These are phyloP conservation scores for Saturnia pavonia DNA, from an alignment of 2,888 invertebrate genomes.

Conservation along the genomic window DNA sequence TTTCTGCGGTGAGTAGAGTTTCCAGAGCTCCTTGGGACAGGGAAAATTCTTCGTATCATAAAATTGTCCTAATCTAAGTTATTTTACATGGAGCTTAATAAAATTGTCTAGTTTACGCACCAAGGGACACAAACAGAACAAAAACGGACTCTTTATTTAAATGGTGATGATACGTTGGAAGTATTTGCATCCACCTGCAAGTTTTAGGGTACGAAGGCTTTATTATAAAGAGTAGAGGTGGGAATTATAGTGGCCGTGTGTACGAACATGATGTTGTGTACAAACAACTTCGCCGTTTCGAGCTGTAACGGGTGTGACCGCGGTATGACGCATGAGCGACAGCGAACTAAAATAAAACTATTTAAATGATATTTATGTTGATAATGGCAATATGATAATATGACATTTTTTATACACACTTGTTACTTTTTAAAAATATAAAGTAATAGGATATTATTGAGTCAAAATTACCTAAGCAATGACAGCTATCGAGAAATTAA, in stretches of 20 bases:
- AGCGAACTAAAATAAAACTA: constrained; percentile 22
- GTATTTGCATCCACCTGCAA: constrained; percentile 66
- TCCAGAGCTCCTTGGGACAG: too few relatives aligned
- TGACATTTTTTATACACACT: too few relatives aligned
- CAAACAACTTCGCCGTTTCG: constrained; percentile 55
- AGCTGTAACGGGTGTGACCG: constrained; percentile 32
- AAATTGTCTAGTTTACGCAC: not conserved
- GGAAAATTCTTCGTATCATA: not conserved
- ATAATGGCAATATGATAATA: too few relatives aligned
- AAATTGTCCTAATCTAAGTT: not conserved
- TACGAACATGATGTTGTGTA: constrained; percentile 46
- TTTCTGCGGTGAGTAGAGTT: too few relatives aligned
- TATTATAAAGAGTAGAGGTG: constrained; percentile 52
- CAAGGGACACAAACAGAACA: constrained; percentile 45
- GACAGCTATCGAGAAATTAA: not conserved
- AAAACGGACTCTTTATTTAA: constrained; percentile 36
- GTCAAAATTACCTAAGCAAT: not conserved
- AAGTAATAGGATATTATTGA: not conserved
- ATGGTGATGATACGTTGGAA: constrained; percentile 40
- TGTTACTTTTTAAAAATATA: not conserved
- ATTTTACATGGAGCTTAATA: not conserved
- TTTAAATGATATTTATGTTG: not conserved
- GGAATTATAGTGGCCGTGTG: constrained; percentile 57
- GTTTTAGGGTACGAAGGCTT: constrained; percentile 44
- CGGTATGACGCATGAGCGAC: constrained; percentile 20